phyloP scores from a whole-genome alignment of 2,797 vertebrate genomes.

The Sebastes flavidus region DNA sequence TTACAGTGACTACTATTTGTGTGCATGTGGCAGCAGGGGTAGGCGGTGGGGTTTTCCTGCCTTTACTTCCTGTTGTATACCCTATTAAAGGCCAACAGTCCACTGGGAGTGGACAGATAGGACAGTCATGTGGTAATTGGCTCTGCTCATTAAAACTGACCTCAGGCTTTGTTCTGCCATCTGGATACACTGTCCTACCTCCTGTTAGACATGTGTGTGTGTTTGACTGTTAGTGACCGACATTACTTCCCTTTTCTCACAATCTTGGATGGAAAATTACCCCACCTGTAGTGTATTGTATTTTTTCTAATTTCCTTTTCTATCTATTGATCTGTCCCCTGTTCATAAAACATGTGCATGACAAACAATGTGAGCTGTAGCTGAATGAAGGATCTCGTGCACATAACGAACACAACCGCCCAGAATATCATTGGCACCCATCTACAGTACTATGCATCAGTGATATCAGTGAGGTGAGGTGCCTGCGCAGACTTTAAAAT shows the following conservation, averaged over 20 bases:
- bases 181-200: conserved; percentile 61
- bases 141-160: conserved; percentile 70
- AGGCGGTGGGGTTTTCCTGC: conserved; percentile 20
- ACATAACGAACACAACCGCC: background rate
- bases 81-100: conserved; percentile 46
- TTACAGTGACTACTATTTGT: background rate
- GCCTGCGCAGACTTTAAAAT: background rate
- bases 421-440: background rate
- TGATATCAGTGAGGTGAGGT: background rate
- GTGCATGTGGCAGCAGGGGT: background rate
- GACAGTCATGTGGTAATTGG: conserved; percentile 70
- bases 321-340: background rate
- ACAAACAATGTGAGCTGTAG: background rate
- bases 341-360: background rate
- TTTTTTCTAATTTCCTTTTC: background rate
- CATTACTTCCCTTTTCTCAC: conserved; percentile 1
- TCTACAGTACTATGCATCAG: rapidly evolving
- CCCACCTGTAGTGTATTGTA: background rate
- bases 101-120: conserved; percentile 47
- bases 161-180: conserved; percentile 74
- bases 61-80: conserved; percentile 62
- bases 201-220: conserved; percentile 32
- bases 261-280: background rate
- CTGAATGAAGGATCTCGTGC: background rate
- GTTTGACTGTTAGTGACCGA: conserved; percentile 3